Evolutionary conservation across 1,140 invertebrate species (phyloP), one percentile per base, ranked within the genome.

Genomic region (Drosophila paulistorum): DNA sequence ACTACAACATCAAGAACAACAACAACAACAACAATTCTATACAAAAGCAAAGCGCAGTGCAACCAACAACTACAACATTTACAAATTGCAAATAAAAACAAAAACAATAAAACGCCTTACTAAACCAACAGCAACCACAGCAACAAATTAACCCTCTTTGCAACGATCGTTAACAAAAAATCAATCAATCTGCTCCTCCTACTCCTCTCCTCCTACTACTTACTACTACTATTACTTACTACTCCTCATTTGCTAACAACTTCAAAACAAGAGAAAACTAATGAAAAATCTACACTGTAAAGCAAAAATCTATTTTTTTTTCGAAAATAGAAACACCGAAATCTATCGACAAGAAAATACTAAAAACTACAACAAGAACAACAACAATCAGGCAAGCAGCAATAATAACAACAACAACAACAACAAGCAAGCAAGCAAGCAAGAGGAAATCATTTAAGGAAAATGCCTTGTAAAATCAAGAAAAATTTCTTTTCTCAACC

Each of bases 321-420:
- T 17, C 17, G 17, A 45, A 59, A 60, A 64, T 68, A 65, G 37
- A 39, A 6, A 30, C 30, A 30, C 30, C 30, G 30, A 30, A 30
- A 39, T 39, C 37, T 39, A 39, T 39, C 37, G 11, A 39, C 37
- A 45, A 59, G 30, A 42, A 65, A 64, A 65, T 62, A 76, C 58
- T 23, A 67, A 51, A 51, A 74, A 61, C 75, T 67, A 58, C 64
- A 71, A 35, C 42, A 11, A 45, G 9, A 35, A 26, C 26, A 26
- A 26, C 26, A 4, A 26, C 4, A 35, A 35, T 6, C 33, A 42
- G 14, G 48, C 26, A 4, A 26, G 26, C 26, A 26, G 26, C 62
- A 71, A 55, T 65, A 66, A 73, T 63, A 77, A 62, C 60, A 51
- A 64, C 71, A 74, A 77, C 71, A 74, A 77, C 17, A 17, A 17